phyloP scores from a whole-genome alignment of 1,140 invertebrate species.

The Leptinotarsa lineolata region DNA sequence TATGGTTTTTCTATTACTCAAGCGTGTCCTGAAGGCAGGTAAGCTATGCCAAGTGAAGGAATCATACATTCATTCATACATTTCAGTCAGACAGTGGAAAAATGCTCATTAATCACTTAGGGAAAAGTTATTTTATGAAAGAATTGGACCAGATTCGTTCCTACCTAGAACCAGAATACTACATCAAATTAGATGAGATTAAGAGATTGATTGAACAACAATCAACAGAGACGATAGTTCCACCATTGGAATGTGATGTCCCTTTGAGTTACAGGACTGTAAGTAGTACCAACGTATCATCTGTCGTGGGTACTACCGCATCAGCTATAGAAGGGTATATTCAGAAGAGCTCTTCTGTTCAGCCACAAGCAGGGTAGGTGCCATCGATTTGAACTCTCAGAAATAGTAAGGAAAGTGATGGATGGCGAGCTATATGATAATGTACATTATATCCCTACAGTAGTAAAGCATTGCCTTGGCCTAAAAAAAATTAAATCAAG shows the following conservation, averaged over 20 bases:
- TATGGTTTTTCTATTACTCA: slow-evolving; percentile 45
- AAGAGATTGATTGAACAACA: slow-evolving; percentile 26
- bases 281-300: slow-evolving; percentile 17
- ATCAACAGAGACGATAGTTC: slow-evolving; percentile 31
- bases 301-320: slow-evolving; percentile 42
- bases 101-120: slow-evolving; percentile 44
- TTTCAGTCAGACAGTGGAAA: slow-evolving; percentile 46
- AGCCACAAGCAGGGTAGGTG: slow-evolving; percentile 40
- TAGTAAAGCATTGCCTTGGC: too few relatives aligned
- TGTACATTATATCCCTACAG: too few relatives aligned
- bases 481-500: too few relatives aligned
- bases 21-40: slow-evolving; percentile 45
- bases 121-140: slow-evolving; percentile 35
- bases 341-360: slow-evolving; percentile 34
- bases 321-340: slow-evolving; percentile 47
- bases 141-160: slow-evolving; percentile 44
- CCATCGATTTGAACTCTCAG: background rate
- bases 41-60: background rate
- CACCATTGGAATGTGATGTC: slow-evolving; percentile 44
- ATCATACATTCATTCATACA: slow-evolving; percentile 19
- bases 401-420: too few relatives aligned
- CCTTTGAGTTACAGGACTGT: slow-evolving; percentile 49
- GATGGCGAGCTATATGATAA: too few relatives aligned
- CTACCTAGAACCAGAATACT: slow-evolving; percentile 40
- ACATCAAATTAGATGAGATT: slow-evolving; percentile 38